Percentiles rank a stretch among this genome's conserved stretches.
Conservation (phyloP, 2,797 vertebrate genomes). For the Ispidina picta region DNA sequence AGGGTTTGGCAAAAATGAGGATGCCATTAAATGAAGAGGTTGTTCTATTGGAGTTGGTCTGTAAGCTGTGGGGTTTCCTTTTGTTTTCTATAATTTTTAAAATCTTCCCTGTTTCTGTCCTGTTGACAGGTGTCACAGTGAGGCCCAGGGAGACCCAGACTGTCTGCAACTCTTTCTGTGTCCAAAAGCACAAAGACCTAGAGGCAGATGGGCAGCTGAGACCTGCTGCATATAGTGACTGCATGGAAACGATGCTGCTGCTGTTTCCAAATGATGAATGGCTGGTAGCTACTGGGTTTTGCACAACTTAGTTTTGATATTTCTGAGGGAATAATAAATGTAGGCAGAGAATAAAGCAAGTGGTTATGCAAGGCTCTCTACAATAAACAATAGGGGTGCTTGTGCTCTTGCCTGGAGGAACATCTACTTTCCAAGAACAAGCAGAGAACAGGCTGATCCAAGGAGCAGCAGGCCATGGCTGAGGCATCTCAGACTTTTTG, state of each 20-base stretch:
- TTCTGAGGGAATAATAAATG: neutral
- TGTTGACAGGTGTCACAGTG: neutral
- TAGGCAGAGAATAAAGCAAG: neutral
- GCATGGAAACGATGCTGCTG: neutral
- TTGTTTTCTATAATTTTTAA: neutral
- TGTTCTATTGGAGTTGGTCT: neutral
- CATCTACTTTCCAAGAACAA: neutral
- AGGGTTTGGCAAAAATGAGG: conserved; percentile 5
- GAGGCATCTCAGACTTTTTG: neutral
- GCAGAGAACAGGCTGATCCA: neutral
- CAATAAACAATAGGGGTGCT: neutral
- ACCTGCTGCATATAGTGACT: neutral
- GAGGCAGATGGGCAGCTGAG: neutral
- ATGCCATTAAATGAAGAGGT: neutral
- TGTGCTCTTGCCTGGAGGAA: neutral
- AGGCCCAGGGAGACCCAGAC: neutral
- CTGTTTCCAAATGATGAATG: neutral
- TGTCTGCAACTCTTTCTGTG: neutral
- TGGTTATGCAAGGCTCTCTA: neutral
- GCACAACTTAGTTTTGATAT: neutral
- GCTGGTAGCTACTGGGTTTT: neutral
- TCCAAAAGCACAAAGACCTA: neutral
- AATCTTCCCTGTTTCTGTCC: neutral
- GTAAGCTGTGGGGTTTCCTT: neutral
- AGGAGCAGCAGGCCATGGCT: neutral